phyloP scores from a whole-genome alignment of 2,888 invertebrate species.

The Andrena flavipes region DNA sequence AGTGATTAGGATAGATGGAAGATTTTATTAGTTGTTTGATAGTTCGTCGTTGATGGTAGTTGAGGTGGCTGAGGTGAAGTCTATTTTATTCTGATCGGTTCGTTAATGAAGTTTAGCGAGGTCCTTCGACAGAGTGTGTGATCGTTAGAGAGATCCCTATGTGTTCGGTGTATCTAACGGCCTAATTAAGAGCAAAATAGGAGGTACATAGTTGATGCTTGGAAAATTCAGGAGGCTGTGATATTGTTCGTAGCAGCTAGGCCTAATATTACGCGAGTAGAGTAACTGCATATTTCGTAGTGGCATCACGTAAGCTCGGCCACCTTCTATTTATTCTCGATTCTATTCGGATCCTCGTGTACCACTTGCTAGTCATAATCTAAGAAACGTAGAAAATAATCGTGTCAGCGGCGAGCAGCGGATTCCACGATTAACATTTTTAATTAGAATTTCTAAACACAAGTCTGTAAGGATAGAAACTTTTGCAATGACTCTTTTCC shows the following conservation, averaged over 20 bases:
- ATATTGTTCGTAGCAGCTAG: conserved; percentile 30
- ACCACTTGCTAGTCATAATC: conserved; percentile 46
- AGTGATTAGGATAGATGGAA: background rate
- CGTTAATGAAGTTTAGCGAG: background rate
- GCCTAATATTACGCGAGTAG: conserved; percentile 44
- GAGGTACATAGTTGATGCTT: conserved; percentile 1
- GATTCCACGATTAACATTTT: background rate
- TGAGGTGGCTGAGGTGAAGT: background rate
- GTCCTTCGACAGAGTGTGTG: background rate
- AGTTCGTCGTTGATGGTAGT: background rate
- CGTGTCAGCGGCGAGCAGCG: conserved; percentile 9
- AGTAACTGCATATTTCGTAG: conserved; percentile 49
- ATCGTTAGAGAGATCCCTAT: background rate
- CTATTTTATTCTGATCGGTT: background rate
- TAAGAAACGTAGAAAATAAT: conserved; percentile 27
- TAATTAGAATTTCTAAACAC: background rate
- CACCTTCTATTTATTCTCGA: conserved; percentile 60
- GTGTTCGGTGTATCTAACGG: background rate
- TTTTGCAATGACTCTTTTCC: background rate
- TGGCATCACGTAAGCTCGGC: conserved; percentile 55
- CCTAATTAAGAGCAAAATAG: background rate
- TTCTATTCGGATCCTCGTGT: conserved; percentile 54
- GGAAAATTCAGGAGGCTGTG: conserved; percentile 13
- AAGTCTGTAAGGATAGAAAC: background rate
- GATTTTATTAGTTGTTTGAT: background rate